phyloP scores from a whole-genome alignment of 2,113 vertebrate species.

The Cyanoderma ruficeps region DNA sequence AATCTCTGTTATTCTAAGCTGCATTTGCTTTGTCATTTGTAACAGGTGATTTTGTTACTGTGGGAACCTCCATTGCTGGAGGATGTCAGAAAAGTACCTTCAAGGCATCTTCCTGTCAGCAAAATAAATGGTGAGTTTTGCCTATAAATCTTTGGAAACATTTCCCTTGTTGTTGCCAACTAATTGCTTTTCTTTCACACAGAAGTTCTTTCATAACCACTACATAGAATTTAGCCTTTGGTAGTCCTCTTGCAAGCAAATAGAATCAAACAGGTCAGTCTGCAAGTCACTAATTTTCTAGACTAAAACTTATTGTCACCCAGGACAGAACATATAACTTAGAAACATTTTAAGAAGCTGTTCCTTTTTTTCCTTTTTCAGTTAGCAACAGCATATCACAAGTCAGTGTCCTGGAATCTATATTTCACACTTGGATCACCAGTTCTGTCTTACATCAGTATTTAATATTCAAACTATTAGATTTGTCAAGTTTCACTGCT shows the following conservation, averaged over 20 bases:
- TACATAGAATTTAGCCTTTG: neutral
- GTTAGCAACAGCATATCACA: fast-evolving
- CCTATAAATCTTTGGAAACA: neutral
- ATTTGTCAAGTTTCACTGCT: neutral
- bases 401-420: neutral
- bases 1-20: neutral
- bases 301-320: neutral
- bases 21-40: neutral
- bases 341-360: neutral
- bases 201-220: neutral
- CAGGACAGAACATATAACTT: neutral
- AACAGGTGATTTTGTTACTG: neutral
- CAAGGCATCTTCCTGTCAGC: neutral
- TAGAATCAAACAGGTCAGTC: neutral
- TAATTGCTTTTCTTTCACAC: neutral
- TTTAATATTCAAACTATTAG: neutral
- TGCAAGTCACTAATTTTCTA: neutral
- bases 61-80: neutral
- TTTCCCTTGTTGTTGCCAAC: neutral
- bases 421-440: neutral
- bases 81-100: neutral
- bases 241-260: neutral
- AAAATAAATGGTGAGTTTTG: neutral
- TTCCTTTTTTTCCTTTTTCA: neutral
- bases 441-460: neutral